Evolutionary conservation across 2,797 vertebrate species (phyloP).

Genomic region (Erithacus rubecula): DNA sequence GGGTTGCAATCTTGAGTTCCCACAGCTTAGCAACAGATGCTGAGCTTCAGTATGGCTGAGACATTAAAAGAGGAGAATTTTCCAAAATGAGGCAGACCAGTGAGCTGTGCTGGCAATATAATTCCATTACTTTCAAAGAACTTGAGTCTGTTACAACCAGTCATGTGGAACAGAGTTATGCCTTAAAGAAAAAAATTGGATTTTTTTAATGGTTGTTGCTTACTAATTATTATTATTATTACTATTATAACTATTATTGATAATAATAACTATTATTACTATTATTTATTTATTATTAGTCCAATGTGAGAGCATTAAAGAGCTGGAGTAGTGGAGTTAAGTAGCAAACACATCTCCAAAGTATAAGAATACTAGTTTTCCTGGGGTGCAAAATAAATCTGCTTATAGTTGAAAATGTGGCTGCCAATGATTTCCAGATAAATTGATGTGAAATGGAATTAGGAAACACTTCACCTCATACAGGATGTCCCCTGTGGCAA

Average conservation of each 20-base stretch:
- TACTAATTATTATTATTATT: neutral
- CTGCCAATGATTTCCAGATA: neutral
- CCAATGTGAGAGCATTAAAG: neutral
- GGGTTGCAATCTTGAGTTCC: neutral
- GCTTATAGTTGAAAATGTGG: neutral
- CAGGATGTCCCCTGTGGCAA: neutral
- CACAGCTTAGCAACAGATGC: neutral
- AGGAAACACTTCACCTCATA: neutral
- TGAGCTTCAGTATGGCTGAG: neutral
- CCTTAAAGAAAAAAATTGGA: neutral
- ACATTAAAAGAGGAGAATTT: constrained; percentile 63
- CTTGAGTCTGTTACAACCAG: constrained; percentile 58
- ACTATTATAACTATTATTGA: neutral
- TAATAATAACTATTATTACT: no score
- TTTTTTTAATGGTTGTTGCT: neutral
- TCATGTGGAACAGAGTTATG: constrained; percentile 44
- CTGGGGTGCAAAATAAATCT: neutral
- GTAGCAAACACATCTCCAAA: neutral
- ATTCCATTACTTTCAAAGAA: constrained; percentile 71
- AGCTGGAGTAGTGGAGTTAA: neutral
- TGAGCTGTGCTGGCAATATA: constrained; percentile 65
- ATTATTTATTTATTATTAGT: neutral
- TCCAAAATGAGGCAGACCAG: constrained; percentile 60
- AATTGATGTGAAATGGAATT: neutral
- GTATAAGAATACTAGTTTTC: neutral